Base-by-base conservation (phyloP, 2,797 vertebrate species). In the Pogoniulus pusillus region DNA sequence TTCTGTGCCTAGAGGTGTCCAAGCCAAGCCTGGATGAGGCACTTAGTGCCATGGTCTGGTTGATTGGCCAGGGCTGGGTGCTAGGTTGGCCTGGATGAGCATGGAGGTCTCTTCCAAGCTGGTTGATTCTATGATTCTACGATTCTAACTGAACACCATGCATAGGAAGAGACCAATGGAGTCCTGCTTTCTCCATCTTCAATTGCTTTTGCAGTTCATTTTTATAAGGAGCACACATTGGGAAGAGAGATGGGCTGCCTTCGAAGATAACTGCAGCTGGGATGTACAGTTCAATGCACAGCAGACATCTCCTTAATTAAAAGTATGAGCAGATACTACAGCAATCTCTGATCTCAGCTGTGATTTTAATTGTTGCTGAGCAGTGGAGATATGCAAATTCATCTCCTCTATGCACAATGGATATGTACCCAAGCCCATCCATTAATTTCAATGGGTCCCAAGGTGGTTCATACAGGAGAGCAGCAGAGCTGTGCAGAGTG, bases 221-320 rank as follows among this genome's bases (percentile, higher is more conserved):
- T 26, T 20, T 53, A 27, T 13, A 51, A 39, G 35, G 47, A 13
- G 15, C 27, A 51, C 35, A 14, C 49, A 12, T 0, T 23, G 43
- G 88, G 58, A 34, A 78, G 65, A 70, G 55, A 90, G 63, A 75
- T 15, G 45, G 51, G 15, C 2, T 17, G 51, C 37, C 82, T 64
- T 7, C 6, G 12, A 41, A 81, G 35, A 3, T 55, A 79, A 5
- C n/a, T 58, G 72, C 47, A n/a, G 68, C 54, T 69, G 69, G 51
- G 43, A 74, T 10, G 49, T n/a, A 53, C 30, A 80, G 66, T 41
- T 37, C n/a, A 51, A 43, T 2, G 37, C 3, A 1, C 83, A 75
- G 62, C 86, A 89, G 59, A 77, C 82, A 79, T 27, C 32, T 43
- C 72, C 85, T 82, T 82, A 87, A 75, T 90, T 89, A 94, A 87